Percentiles rank a stretch among this genome's conserved stretches.
phyloP scores from a whole-genome alignment of 64 coral and sea anemone species.

The Trachythela sp. region DNA sequence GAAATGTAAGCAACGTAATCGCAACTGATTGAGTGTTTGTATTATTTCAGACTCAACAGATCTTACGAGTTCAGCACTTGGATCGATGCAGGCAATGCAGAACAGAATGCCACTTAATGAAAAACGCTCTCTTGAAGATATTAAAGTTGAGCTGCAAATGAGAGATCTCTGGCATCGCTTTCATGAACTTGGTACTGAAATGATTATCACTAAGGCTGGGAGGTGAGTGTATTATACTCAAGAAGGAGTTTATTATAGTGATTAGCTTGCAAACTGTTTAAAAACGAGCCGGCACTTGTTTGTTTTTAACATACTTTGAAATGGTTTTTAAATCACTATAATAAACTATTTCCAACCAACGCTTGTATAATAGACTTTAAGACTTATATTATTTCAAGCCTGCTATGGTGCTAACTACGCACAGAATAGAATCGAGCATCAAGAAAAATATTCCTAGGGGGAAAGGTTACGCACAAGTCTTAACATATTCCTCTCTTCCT shows the following conservation, averaged over 20 bases:
- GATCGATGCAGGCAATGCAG: slow-evolving; percentile 94
- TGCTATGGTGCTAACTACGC: too few relatives aligned
- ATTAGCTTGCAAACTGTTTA: not conserved
- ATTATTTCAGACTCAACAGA: slow-evolving; percentile 6
- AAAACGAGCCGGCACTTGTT: too few relatives aligned
- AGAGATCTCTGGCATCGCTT: slow-evolving; percentile 90
- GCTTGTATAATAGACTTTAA: too few relatives aligned
- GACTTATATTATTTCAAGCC: too few relatives aligned
- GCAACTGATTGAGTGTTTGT: not conserved
- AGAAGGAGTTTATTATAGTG: not conserved
- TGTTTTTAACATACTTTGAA: too few relatives aligned
- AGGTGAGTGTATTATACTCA: slow-evolving; percentile 80
- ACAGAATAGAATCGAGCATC: too few relatives aligned
- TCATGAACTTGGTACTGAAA: slow-evolving; percentile 88
- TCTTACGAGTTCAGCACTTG: slow-evolving; percentile 68
- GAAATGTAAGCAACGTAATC: not conserved
- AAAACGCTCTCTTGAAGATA: slow-evolving; percentile 54
- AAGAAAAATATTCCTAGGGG: too few relatives aligned
- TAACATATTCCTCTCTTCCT: too few relatives aligned
- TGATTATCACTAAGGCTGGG: slow-evolving; percentile 99
- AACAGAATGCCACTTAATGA: slow-evolving; percentile 56
- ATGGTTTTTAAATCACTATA: too few relatives aligned
- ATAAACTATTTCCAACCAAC: too few relatives aligned
- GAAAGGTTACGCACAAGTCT: too few relatives aligned
- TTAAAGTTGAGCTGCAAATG: slow-evolving; percentile 85